A percentile compares a stretch with the other conserved stretches of the same genome.
These are phyloP conservation scores for Macrosteles quadrilineatus DNA, from an alignment of 1,140 invertebrate genomes.

Conservation along the genomic window DNA sequence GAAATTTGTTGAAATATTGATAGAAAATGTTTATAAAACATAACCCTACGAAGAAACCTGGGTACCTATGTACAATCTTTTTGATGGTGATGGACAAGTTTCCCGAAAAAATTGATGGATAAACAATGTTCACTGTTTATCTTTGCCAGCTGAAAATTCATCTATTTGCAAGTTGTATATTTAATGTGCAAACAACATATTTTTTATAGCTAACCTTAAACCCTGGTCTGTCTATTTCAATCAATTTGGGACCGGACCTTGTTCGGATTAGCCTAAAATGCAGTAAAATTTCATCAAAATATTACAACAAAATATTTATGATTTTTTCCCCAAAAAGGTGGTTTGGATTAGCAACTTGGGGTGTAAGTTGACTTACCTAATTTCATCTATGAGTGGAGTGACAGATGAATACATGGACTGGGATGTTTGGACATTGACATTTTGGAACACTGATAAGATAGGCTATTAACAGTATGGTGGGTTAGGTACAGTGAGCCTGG, in stretches of 20 bases:
- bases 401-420: slow-evolving; percentile 1
- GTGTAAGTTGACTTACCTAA: neutral
- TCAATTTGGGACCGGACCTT: neutral
- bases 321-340: neutral
- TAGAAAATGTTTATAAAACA: no score
- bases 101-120: no score
- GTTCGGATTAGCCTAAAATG: neutral
- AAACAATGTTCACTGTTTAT: no score
- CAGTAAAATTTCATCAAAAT: neutral
- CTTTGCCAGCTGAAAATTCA: no score
- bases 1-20: no score
- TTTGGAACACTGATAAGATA: slow-evolving; percentile 7
- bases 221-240: neutral
- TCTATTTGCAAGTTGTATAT: no score
- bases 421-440: neutral
- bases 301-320: neutral
- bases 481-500: neutral
- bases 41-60: no score
- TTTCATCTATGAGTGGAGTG: neutral
- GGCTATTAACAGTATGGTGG: neutral
- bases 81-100: no score
- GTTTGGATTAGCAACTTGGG: neutral
- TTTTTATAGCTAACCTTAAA: no score
- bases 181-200: no score
- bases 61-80: no score